phyloP scores from a whole-genome alignment of 2,113 vertebrate genomes.

The Notechis scutatus region DNA sequence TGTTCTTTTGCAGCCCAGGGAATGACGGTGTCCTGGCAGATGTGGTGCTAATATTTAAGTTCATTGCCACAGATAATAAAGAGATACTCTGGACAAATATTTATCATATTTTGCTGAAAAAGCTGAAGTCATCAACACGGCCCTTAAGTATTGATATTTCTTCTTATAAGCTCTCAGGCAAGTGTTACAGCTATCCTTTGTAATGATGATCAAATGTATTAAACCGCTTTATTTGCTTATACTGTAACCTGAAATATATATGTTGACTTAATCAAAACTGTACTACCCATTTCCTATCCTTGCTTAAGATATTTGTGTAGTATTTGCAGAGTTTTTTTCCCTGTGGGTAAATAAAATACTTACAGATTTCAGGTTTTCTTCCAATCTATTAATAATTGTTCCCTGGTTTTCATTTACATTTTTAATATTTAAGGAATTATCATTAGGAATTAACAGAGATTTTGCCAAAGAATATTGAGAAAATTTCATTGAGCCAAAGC shows the following conservation, averaged over 20 bases:
- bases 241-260: too few relatives aligned
- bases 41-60: constrained; percentile 67
- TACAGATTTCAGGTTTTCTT: background rate
- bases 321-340: background rate
- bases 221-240: background rate
- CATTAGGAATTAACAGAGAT: background rate
- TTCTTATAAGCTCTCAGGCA: constrained; percentile 65
- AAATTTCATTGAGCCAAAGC: background rate
- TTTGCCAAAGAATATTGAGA: background rate
- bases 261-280: background rate
- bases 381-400: background rate
- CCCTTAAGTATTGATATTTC: constrained; percentile 60
- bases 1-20: constrained; percentile 66
- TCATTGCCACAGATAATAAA: constrained; percentile 49
- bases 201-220: background rate
- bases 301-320: background rate
- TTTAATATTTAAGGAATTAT: background rate
- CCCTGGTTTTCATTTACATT: background rate
- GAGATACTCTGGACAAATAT: constrained; percentile 33
- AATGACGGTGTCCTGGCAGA: constrained; percentile 57
- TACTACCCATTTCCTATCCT: background rate
- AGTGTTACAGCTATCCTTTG: constrained; percentile 49
- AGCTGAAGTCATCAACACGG: constrained; percentile 40
- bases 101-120: constrained; percentile 51
- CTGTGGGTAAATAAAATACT: background rate